A percentile compares a stretch with the other conserved stretches of the same genome.
Evolutionary conservation across 1,140 invertebrate species (phyloP).

Genomic region (Drosophila baimaii): DNA sequence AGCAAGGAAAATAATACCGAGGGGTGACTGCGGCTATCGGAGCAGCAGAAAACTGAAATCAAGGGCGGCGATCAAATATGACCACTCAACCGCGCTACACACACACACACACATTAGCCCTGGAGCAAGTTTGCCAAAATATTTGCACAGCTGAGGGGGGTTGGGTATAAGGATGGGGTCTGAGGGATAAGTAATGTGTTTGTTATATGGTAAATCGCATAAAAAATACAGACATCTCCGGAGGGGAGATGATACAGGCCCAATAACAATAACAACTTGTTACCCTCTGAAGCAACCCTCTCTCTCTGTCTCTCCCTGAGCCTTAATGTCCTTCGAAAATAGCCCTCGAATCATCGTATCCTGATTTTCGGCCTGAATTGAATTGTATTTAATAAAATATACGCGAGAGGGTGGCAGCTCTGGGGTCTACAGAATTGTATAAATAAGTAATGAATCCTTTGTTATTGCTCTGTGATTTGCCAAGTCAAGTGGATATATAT

Average conservation of each 20-base stretch:
- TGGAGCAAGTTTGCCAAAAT: slow-evolving; percentile 71
- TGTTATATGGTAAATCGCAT: slow-evolving; percentile 82
- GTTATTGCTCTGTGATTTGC: slow-evolving; percentile 73
- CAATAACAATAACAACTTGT: slow-evolving; percentile 80
- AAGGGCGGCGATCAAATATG: slow-evolving; percentile 78
- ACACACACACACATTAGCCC: slow-evolving; percentile 70
- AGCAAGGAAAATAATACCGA: slow-evolving; percentile 4
- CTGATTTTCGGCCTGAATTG: slow-evolving; percentile 55
- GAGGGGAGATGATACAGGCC: slow-evolving; percentile 27
- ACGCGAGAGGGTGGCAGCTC: slow-evolving; percentile 52
- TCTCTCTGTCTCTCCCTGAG: too few species aligned
- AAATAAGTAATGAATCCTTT: slow-evolving; percentile 79
- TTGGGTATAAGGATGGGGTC: too few species aligned
- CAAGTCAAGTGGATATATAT: slow-evolving; percentile 68
- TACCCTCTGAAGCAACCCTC: slow-evolving; percentile 24
- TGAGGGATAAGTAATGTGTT: slow-evolving; percentile 64
- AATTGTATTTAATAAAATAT: slow-evolving; percentile 82
- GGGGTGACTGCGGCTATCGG: slow-evolving; percentile 10
- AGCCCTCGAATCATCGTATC: slow-evolving; percentile 54
- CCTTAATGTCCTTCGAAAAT: slow-evolving; percentile 67
- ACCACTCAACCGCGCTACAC: slow-evolving; percentile 73
- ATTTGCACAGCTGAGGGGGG: slow-evolving; percentile 66
- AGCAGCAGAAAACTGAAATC: slow-evolving; percentile 43
- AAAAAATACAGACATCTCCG: slow-evolving; percentile 64
- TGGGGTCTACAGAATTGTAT: slow-evolving; percentile 45